Conservation (phyloP, 2,888 invertebrate genomes). For the Folsomia manolachei region DNA sequence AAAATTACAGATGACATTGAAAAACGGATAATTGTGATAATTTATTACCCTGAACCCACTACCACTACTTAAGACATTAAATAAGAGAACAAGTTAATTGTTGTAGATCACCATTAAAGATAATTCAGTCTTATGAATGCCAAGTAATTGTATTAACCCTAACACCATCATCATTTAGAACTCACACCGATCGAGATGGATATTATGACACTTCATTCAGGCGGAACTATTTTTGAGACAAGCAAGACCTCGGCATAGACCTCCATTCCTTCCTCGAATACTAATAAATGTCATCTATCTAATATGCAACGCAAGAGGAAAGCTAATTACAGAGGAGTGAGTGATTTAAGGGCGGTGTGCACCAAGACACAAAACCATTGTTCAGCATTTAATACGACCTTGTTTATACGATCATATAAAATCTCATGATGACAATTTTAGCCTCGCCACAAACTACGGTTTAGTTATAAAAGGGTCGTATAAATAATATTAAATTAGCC, state of each 20-base stretch:
- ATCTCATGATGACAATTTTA: neutral
- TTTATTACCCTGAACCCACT: neutral
- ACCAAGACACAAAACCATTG: neutral
- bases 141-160: neutral
- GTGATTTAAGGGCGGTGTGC: neutral
- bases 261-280: no score
- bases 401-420: neutral
- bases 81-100: neutral
- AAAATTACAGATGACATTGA: no score
- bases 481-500: no score
- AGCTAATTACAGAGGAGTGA: neutral
- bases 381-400: constrained; percentile 1
- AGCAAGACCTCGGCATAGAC: neutral
- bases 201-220: no score
- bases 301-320: neutral
- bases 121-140: neutral
- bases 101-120: neutral
- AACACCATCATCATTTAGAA: neutral
- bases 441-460: neutral
- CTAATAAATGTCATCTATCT: neutral
- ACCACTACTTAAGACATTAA: neutral
- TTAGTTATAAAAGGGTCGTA: no score
- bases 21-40: no score
- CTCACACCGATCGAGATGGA: neutral
- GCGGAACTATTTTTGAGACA: no score